Conservation (phyloP, 2,888 invertebrate species). For the Disparrhopalites patrizii region DNA sequence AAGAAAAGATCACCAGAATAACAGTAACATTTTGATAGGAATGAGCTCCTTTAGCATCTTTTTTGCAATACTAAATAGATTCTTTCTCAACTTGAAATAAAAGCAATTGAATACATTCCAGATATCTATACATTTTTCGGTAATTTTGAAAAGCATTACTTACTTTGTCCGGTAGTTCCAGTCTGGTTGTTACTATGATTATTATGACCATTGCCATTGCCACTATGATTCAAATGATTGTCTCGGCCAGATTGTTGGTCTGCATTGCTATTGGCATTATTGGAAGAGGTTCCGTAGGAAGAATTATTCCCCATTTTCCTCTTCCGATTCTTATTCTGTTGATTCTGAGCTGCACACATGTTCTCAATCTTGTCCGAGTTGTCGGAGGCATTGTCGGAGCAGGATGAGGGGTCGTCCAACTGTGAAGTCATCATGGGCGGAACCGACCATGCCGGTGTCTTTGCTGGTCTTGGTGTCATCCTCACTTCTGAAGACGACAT, state of each 20-base stretch:
- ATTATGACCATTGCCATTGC: too few relatives aligned
- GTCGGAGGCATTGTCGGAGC: constrained; percentile 49
- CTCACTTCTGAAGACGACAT: constrained; percentile 47
- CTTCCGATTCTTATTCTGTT: constrained; percentile 38
- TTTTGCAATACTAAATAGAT: too few relatives aligned
- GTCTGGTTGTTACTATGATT: constrained; percentile 25
- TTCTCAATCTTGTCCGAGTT: constrained; percentile 48
- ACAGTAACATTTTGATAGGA: too few relatives aligned
- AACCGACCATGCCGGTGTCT: constrained; percentile 64
- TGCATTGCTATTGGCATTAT: constrained; percentile 25
- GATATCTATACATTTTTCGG: neutral
- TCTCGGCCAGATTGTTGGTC: constrained; percentile 26
- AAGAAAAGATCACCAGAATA: too few relatives aligned
- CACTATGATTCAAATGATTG: constrained; percentile 21
- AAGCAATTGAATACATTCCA: neutral
- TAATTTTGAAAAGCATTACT: neutral
- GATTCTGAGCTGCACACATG: constrained; percentile 31
- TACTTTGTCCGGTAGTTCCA: constrained; percentile 16
- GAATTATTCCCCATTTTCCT: constrained; percentile 42
- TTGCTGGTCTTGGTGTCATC: constrained; percentile 58
- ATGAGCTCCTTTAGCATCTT: too few relatives aligned
- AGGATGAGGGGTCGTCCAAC: constrained; percentile 48
- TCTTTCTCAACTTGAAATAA: neutral
- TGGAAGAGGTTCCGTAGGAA: constrained; percentile 20
- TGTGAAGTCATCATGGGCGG: constrained; percentile 42